Conservation (phyloP, 2,113 vertebrate genomes). For the Xyrauchen texanus region DNA sequence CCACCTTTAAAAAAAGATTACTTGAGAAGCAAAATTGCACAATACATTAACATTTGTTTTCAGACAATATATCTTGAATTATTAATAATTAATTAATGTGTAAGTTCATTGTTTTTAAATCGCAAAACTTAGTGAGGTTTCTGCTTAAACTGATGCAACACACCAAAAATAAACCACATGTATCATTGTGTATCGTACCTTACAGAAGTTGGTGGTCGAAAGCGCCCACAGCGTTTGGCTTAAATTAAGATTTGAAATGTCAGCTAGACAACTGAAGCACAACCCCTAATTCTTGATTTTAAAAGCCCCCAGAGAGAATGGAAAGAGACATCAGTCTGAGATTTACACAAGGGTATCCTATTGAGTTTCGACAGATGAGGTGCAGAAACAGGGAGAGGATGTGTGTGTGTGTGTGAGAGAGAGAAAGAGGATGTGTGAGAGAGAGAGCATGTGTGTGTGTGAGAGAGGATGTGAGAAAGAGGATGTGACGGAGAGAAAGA, state of each 20-base stretch:
- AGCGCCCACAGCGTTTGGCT: neutral
- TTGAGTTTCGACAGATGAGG: slow-evolving; percentile 10
- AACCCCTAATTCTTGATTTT: neutral
- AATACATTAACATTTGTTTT: too few species aligned
- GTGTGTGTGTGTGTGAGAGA: slow-evolving; percentile 1
- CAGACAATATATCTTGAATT: too few species aligned
- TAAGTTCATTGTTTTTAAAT: too few species aligned
- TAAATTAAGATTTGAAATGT: neutral
- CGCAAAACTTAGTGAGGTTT: too few species aligned
- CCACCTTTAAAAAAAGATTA: too few species aligned
- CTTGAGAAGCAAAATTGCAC: too few species aligned
- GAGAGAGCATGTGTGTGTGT: neutral
- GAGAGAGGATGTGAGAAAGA: neutral
- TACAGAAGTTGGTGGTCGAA: neutral
- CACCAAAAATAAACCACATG: too few species aligned
- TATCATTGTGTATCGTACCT: too few species aligned
- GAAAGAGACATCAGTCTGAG: neutral
- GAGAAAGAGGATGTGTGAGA: neutral
- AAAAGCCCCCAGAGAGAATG: neutral
- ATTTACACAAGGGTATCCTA: slow-evolving; percentile 5
- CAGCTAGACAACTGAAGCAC: too few species aligned
- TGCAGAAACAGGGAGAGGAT: neutral
- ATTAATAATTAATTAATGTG: too few species aligned
- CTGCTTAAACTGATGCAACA: too few species aligned
- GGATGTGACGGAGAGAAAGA: slow-evolving; percentile 8